Base-by-base conservation (phyloP, 2,113 vertebrate genomes). In the Camelus dromedarius region DNA sequence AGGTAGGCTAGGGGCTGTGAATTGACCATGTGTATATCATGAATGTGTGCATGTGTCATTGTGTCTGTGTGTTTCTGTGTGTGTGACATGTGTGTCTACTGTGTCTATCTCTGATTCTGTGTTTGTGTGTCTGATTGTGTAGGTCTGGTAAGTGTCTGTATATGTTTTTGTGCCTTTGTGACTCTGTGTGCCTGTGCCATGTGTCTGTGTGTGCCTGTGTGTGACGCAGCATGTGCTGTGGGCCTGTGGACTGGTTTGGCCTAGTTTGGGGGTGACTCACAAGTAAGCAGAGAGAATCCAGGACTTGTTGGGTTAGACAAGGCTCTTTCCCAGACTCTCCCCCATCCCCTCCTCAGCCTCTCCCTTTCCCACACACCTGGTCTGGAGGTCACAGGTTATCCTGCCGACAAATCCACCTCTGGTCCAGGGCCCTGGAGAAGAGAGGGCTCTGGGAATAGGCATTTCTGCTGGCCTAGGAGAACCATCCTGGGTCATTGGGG, bases 221-320 rank as follows among this genome's bases (percentile, higher is more conserved):
- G 82, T 96, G 91, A 94, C 13, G 1, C 11, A 10, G 96, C 82
- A 11, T 91, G 83, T 60, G 46, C 87, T 92, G 93, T 96, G 83
- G 90, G 89, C 95, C 93, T 69, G 48, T 81, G 42, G 97, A 97
- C 95, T 97, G 94, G 97, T 96, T 94, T 97, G 95, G 96, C 97
- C 96, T 97, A 97, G 97, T 97, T 97, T 95, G 84, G 93, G 97
- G 97, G 97, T 98, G 98, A 98, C 97, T 98, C 98, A 98, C 93
- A 64, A 75, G 83, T 91, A 96, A 97, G 86, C 32, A 11, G 92
- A 24, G 95, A 96, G 96, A 97, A 97, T 89, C 77, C 69, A 92
- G 76, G 95, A 94, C 97, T 96, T 96, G 96, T 87, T 94, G 88
- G 70, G 88, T 95, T 95, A 95, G 90, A 84, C 19, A 10, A 67